These are phyloP conservation scores for Pinna nobilis DNA, from an alignment of 1,140 invertebrate genomes.

Conservation along the genomic window DNA sequence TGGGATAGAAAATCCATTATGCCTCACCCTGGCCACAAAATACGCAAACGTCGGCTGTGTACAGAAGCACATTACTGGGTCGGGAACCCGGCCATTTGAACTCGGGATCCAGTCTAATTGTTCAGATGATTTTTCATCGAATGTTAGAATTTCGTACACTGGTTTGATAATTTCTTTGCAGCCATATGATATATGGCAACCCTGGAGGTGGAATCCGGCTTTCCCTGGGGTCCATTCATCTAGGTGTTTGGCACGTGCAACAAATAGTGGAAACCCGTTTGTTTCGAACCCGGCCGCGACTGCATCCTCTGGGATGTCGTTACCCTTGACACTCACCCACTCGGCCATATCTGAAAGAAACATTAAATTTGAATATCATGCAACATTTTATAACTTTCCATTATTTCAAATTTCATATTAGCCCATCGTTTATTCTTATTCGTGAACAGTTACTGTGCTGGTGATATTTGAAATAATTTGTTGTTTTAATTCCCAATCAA, in stretches of 20 bases:
- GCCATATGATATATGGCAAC: conserved; percentile 12
- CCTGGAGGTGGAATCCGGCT: conserved; percentile 3
- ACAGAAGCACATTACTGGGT: no score
- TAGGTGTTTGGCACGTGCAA: neutral
- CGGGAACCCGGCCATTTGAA: neutral
- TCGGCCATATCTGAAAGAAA: neutral
- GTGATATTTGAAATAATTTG: no score
- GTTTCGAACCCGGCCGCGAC: conserved; percentile 11
- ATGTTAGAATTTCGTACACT: conserved; percentile 4
- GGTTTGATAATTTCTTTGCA: neutral
- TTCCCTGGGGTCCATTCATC: neutral
- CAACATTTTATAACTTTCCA: no score
- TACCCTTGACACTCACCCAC: neutral
- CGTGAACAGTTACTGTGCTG: no score
- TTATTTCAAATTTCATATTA: no score
- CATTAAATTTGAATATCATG: neutral
- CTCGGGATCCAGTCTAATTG: neutral
- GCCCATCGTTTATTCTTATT: no score
- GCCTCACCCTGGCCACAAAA: no score
- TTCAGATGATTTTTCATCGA: neutral
- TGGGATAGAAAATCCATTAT: no score
- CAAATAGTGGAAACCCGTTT: conserved; percentile 12
- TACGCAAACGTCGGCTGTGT: no score
- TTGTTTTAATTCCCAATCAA: no score
- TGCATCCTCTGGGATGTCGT: neutral